Evolutionary conservation across 2,888 invertebrate genomes (phyloP), one percentile per base, ranked within the genome.

Genomic region (Drosophila conformis): DNA sequence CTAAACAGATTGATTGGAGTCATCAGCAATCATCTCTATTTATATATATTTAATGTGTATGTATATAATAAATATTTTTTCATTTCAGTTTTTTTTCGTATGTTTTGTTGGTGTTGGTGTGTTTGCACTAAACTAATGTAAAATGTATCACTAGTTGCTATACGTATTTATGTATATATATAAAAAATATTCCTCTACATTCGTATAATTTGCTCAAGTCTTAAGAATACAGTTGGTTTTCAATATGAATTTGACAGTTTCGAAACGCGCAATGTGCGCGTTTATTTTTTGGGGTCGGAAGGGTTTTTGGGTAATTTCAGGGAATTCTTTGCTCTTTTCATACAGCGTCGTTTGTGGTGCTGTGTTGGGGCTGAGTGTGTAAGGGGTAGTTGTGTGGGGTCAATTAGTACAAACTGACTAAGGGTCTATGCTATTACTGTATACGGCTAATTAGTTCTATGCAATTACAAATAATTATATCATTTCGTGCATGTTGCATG

Each of bases 221-320:
- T 90, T 91, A 91, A 76, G 66, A 80, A 81, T 91, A 91, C 82
- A 91, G 83, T 89, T 87, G 89, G 81, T 85, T 88, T 90, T 88
- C 90, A 88, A 88, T 88, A 88, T 88, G 84, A 89, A 89, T 85
- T 85, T 83, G 69, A 83, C 73, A 87, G 78, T 82, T 69, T 72
- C 49, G 31, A 78, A 87, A 83, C 90, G 73, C 89, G 78, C 85
- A 85, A 85, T 85, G 85, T 85, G 85, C 83, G 75, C 85, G 84
- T 75, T 88, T 76, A 36, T 21, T 40, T 60, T n/a, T 49, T 53
- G 29, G n/a, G 46, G 56, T 51, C 38, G 49, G 51, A 29, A 57
- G 27, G 70, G 42, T 40, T 48, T 48, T 56, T 61, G 62, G 21
- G 57, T 54, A 15, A 18, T 53, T 61, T 76, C 21, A 4, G 46